These are phyloP conservation scores for Drosophila ogumai DNA, from an alignment of 1,140 invertebrate genomes.

Conservation along the genomic window DNA sequence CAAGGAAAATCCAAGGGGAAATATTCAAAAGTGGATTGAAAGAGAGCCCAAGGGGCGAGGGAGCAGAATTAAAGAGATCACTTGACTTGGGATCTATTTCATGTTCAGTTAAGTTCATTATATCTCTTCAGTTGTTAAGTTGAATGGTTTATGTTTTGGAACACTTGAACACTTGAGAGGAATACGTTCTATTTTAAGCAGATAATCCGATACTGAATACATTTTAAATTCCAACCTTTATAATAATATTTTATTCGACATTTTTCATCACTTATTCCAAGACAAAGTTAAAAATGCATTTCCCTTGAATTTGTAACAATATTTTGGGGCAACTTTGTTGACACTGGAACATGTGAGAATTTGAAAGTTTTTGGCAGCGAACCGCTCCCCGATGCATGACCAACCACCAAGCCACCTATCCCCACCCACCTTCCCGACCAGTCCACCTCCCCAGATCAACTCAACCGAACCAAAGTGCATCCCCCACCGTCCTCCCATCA, in stretches of 20 bases:
- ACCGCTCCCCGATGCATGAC: slow-evolving; percentile 39
- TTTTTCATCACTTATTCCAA: neutral
- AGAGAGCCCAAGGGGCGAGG: neutral
- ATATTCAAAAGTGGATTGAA: slow-evolving; percentile 9
- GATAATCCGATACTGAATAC: neutral
- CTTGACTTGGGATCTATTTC: slow-evolving; percentile 12
- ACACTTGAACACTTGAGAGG: slow-evolving; percentile 6
- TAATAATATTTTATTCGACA: neutral
- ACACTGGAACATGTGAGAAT: slow-evolving; percentile 39
- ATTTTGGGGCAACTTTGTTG: slow-evolving; percentile 42
- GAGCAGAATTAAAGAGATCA: neutral
- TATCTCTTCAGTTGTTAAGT: slow-evolving; percentile 2
- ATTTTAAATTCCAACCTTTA: neutral
- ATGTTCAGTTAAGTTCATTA: neutral
- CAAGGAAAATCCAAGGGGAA: slow-evolving; percentile 8
- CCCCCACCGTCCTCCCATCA: neutral
- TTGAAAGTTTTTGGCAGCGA: slow-evolving; percentile 40
- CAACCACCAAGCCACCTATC: neutral
- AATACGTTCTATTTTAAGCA: neutral
- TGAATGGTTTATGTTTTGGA: neutral
- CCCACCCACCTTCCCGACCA: slow-evolving; percentile 2
- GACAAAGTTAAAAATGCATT: slow-evolving; percentile 30
- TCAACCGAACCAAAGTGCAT: slow-evolving; percentile 21
- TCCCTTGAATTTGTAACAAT: slow-evolving; percentile 39
- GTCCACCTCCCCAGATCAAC: neutral